A percentile compares a stretch with the other conserved stretches of the same genome.
phyloP scores from a whole-genome alignment of 64 coral and sea anemone species.

The Montipora efflorescens region DNA sequence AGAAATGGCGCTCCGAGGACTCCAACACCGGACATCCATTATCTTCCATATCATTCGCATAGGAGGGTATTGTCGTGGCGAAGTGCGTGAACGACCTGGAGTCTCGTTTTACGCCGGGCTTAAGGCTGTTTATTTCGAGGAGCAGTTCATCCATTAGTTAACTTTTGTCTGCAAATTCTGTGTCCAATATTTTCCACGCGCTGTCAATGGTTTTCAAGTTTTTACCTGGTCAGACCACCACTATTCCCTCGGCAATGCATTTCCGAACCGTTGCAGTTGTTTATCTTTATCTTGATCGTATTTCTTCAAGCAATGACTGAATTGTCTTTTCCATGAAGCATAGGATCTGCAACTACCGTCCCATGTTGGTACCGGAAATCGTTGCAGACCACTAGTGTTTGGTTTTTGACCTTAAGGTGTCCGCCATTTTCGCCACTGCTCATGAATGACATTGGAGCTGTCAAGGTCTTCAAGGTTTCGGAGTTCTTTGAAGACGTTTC shows the following conservation, averaged over 20 bases:
- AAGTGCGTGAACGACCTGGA: background rate
- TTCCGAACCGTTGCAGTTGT: conserved; percentile 38
- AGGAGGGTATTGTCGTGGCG: background rate
- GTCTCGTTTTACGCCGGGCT: conserved; percentile 10
- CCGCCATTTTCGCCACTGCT: conserved; percentile 71
- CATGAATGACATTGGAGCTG: too few species aligned
- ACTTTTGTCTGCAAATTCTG: conserved; percentile 45
- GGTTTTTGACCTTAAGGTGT: conserved; percentile 64
- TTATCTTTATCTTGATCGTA: conserved; percentile 46
- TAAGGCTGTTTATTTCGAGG: background rate
- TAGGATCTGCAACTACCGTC: conserved; percentile 42
- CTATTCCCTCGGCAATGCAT: conserved; percentile 23
- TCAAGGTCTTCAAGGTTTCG: conserved; percentile 40
- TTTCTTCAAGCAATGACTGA: conserved; percentile 62
- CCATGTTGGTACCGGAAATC: conserved; percentile 62
- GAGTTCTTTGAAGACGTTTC: conserved; percentile 2
- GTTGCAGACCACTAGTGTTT: conserved; percentile 50
- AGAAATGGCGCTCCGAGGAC: conserved; percentile 36
- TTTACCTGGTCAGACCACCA: conserved; percentile 48
- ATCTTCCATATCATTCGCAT: conserved; percentile 54
- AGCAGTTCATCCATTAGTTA: conserved; percentile 70
- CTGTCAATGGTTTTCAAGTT: background rate
- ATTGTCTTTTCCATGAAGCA: conserved; percentile 51
- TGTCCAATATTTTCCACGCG: conserved; percentile 63
- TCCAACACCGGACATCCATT: conserved; percentile 27